phyloP scores from a whole-genome alignment of 37 sponge, comb jelly and placozoan species.

The Theonella swinhoei region DNA sequence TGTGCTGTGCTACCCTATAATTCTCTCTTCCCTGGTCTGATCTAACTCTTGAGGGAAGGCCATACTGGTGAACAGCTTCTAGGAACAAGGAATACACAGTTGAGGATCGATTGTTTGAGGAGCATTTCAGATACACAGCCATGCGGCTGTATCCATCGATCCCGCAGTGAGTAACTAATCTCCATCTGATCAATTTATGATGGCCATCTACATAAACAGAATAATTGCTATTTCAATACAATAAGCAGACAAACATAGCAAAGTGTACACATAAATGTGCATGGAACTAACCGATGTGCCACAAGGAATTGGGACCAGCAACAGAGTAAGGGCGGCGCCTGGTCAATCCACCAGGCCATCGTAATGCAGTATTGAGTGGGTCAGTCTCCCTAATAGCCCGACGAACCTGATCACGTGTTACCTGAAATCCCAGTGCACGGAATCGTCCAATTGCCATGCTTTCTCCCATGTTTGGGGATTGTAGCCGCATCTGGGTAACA shows the following conservation, averaged over 20 bases:
- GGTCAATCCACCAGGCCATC: slow-evolving; percentile 27
- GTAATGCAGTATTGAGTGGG: slow-evolving; percentile 40
- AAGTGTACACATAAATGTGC: no score
- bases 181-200: slow-evolving; percentile 28
- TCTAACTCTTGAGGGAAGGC: slow-evolving; percentile 25
- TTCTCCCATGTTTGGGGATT: neutral
- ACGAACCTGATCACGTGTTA: slow-evolving; percentile 27
- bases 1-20: slow-evolving; percentile 29
- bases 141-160: slow-evolving; percentile 37
- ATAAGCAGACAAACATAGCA: neutral
- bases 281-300: slow-evolving; percentile 65
- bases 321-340: slow-evolving; percentile 51
- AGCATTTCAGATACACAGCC: slow-evolving; percentile 14
- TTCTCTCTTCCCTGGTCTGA: slow-evolving; percentile 41
- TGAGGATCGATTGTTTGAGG: slow-evolving; percentile 7
- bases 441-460: neutral
- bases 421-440: slow-evolving; percentile 32
- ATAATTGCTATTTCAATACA: no score
- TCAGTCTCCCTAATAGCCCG: slow-evolving; percentile 29
- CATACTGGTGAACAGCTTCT: slow-evolving; percentile 10
- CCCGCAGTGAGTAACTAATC: slow-evolving; percentile 17
- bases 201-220: slow-evolving; percentile 16
- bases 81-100: slow-evolving; percentile 14
- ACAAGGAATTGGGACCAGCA: slow-evolving; percentile 68
- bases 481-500: neutral